phyloP scores from a whole-genome alignment of 2,113 vertebrate species.

The Murina feae region DNA sequence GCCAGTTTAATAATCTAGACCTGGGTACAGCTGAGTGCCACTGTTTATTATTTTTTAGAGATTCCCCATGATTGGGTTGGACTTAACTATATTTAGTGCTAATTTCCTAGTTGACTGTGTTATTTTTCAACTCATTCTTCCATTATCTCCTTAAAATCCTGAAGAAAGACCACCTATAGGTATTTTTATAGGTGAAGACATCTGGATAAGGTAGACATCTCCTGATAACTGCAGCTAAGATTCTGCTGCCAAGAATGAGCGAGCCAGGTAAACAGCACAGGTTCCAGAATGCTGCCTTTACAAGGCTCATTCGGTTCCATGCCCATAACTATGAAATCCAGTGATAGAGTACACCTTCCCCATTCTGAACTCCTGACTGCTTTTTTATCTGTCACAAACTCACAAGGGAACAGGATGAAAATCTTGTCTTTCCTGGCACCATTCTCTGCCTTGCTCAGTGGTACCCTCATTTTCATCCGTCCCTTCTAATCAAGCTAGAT shows the following conservation, averaged over 20 bases:
- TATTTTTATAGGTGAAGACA: not conserved
- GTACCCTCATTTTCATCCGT: not conserved
- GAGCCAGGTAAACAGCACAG: fast-evolving
- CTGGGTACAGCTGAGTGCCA: not conserved
- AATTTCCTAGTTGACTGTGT: not conserved
- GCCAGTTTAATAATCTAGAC: not conserved
- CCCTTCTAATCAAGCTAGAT: not conserved
- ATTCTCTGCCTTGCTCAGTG: not conserved
- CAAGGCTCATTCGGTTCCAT: not conserved
- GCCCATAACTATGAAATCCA: not conserved
- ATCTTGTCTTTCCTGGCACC: not conserved
- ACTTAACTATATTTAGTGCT: not conserved
- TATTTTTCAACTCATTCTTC: not conserved
- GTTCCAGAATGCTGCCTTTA: not conserved
- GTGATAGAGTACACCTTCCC: not conserved
- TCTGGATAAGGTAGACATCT: not conserved
- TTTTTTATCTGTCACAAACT: not conserved
- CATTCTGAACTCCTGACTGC: not conserved
- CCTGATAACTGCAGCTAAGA: not conserved
- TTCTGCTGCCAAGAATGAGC: not conserved
- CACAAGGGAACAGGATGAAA: not conserved
- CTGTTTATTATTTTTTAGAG: not conserved
- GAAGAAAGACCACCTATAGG: not conserved
- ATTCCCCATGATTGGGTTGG: not conserved
- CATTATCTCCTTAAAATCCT: not conserved